Evolutionary conservation across 2,888 invertebrate genomes (phyloP).

Genomic region (Pyrrhia umbra): DNA sequence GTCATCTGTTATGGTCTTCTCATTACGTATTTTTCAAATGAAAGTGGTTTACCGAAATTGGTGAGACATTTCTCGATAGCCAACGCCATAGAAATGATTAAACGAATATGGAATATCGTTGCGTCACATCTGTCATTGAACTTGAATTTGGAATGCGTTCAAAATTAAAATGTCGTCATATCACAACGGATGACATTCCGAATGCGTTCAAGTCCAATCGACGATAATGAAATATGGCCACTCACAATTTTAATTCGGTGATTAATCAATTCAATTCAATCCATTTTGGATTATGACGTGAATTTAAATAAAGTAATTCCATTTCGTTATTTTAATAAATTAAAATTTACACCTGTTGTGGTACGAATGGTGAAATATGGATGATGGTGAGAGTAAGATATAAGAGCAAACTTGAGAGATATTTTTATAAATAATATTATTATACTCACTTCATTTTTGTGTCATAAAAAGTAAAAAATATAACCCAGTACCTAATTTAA

Average conservation of each 20-base stretch:
- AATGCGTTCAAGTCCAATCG: slow-evolving; percentile 13
- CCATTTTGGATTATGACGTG: slow-evolving; percentile 2
- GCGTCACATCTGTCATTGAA: slow-evolving; percentile 75
- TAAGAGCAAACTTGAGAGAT: too few relatives aligned
- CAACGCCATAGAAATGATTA: slow-evolving; percentile 60
- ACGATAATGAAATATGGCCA: slow-evolving; percentile 19
- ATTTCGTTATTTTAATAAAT: too few relatives aligned
- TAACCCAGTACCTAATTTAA: too few relatives aligned
- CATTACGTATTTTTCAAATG: slow-evolving; percentile 60
- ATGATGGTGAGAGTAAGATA: too few relatives aligned
- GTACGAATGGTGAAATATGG: too few relatives aligned
- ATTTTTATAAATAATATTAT: too few relatives aligned
- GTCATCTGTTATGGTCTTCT: slow-evolving; percentile 54
- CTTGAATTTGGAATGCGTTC: slow-evolving; percentile 73
- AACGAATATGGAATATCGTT: slow-evolving; percentile 44
- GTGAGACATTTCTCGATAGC: slow-evolving; percentile 44
- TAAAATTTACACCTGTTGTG: too few relatives aligned
- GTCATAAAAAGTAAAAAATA: background rate
- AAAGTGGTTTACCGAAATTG: slow-evolving; percentile 71
- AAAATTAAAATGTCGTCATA: slow-evolving; percentile 57
- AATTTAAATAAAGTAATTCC: background rate
- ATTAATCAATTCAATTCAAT: slow-evolving; percentile 18
- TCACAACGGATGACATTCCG: slow-evolving; percentile 53
- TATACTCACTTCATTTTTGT: too few relatives aligned
- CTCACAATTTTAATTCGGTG: slow-evolving; percentile 20